Conservation (phyloP, 2,797 vertebrate species). For the Lateolabrax maculatus region DNA sequence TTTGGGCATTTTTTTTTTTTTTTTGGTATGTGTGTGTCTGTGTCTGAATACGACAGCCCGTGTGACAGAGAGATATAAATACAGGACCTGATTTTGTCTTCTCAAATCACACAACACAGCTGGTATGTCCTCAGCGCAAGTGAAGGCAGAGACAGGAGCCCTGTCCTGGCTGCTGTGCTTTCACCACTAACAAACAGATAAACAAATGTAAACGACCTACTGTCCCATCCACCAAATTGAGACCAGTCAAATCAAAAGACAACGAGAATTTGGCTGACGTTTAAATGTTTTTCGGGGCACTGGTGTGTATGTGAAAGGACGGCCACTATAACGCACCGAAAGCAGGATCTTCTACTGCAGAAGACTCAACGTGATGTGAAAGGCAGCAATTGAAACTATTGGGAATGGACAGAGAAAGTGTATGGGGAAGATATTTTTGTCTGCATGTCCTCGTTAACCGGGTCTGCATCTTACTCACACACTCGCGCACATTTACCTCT, state of each 20-base stretch:
- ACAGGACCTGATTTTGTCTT: conserved; percentile 79
- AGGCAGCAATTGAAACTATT: conserved; percentile 50
- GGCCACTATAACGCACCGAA: conserved; percentile 14
- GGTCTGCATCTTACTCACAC: conserved; percentile 1
- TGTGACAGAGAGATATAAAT: conserved; percentile 42
- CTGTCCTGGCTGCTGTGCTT: conserved; percentile 32
- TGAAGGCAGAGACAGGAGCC: conserved; percentile 51
- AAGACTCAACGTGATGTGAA: conserved; percentile 47
- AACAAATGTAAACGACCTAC: conserved; percentile 71
- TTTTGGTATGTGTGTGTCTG: conserved; percentile 20
- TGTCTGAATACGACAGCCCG: conserved; percentile 50
- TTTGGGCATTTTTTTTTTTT: conserved; percentile 20
- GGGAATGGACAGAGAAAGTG: conserved; percentile 9
- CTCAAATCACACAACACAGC: conserved; percentile 66
- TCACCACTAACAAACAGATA: conserved; percentile 72
- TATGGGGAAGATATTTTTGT: conserved; percentile 4
- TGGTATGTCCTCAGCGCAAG: conserved; percentile 65
- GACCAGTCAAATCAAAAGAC: conserved; percentile 71
- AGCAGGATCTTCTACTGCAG: conserved; percentile 26
- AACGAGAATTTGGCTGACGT: conserved; percentile 39
- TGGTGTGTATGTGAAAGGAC: conserved; percentile 42
- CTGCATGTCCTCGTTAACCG: conserved; percentile 3
- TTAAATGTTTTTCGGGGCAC: conserved; percentile 34
- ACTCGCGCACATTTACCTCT: conserved; percentile 86
- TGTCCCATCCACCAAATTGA: conserved; percentile 75